Evolutionary conservation across 92 coral and sea anemone species (phyloP).

Genomic region (Heliopora coerulea): DNA sequence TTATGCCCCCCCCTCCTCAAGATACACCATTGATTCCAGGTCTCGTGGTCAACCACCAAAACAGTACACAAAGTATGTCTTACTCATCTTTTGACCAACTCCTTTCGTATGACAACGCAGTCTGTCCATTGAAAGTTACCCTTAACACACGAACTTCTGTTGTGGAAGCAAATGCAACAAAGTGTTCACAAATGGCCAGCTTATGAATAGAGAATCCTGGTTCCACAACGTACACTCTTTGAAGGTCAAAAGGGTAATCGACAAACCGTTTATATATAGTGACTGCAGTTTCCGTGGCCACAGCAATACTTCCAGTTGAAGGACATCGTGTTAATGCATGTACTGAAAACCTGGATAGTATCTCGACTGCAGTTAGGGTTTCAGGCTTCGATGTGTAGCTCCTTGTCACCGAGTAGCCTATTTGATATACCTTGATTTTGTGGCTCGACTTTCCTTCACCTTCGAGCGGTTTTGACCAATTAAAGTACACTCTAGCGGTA

Average conservation of each 20-base stretch:
- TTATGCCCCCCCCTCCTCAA: no score
- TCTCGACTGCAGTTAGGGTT: conserved; percentile 62
- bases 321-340: conserved; percentile 65
- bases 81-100: conserved; percentile 5
- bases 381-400: conserved; percentile 51
- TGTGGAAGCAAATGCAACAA: conserved; percentile 74
- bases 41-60: no score
- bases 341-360: conserved; percentile 61
- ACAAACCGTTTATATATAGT: conserved; percentile 65
- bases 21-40: no score
- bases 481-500: conserved; percentile 83
- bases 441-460: conserved; percentile 51
- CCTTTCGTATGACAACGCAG: background rate
- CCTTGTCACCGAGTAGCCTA: conserved; percentile 68
- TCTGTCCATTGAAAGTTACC: conserved; percentile 50
- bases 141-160: conserved; percentile 77
- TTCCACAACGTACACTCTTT: conserved; percentile 71
- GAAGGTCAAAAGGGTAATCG: conserved; percentile 58
- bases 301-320: conserved; percentile 70
- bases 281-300: conserved; percentile 60
- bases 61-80: no score
- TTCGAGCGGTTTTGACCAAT: conserved; percentile 58
- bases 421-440: conserved; percentile 64
- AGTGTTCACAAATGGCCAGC: conserved; percentile 68
- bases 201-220: conserved; percentile 69